Evolutionary conservation across 2,797 vertebrate genomes (phyloP), one percentile per base, ranked within the genome.

Genomic region (Oryzias dopingdopingensis): DNA sequence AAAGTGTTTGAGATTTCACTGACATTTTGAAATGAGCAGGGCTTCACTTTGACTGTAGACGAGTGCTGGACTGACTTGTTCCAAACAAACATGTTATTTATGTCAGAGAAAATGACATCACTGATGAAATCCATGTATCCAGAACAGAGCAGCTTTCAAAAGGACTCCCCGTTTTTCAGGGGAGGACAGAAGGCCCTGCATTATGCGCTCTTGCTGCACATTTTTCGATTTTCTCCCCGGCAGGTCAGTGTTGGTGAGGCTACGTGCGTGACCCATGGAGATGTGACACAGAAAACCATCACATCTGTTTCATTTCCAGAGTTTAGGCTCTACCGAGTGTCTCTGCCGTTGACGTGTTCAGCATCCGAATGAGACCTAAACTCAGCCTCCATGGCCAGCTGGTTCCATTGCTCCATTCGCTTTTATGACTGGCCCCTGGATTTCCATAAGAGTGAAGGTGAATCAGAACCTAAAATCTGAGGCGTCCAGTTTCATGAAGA

Each of bases 391-490:
- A 67, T 67, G 75, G 76, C 67, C 74, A 74, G 74, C 80, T 76
- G 79, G 65, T 79, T 83, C 62, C 65, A 64, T 82, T 57, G 75
- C 65, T 52, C 82, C 79, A 85, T 86, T 84, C 83, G 73, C 65
- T 87, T 85, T 83, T 77, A 82, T 63, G 80, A 80, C 74, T 71
- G 72, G 74, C 51, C 77, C 56, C n/a, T 32, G 37, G 72, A 84
- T 84, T 88, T 86, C 79, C 85, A 82, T 83, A 78, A 81, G 66
- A 51, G 62, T 45, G 67, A 61, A 37, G 10, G 32, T 10, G 68
- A 81, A 63, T 62, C 58, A 49, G 70, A 62, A 68, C 56, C 68
- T 60, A 46, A 59, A 68, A 64, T 72, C 53, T 32, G 23, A 76
- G 48, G 55, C 66, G 26, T 56, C 29, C 48, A 52, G 43, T 60